These are phyloP conservation scores for Podabrus alpinus DNA, from an alignment of 2,888 invertebrate genomes.

Conservation along the genomic window DNA sequence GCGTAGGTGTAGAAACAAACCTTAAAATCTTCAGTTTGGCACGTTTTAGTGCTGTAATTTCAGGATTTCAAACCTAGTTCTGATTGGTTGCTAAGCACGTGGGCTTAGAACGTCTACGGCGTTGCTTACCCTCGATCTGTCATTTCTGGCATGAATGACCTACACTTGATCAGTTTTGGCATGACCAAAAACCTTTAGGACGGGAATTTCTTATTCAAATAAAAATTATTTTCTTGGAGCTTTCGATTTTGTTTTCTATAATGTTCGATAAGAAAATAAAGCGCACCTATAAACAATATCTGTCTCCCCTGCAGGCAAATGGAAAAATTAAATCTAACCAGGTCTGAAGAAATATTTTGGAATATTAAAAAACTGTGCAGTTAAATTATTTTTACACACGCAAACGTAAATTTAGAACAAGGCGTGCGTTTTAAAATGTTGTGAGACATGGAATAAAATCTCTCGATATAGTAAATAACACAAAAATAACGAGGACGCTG, in stretches of 20 bases:
- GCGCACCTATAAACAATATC: neutral
- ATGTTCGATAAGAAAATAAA: neutral
- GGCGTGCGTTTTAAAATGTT: neutral
- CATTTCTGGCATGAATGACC: no score
- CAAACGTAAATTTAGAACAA: slow-evolving; percentile 6
- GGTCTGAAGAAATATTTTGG: neutral
- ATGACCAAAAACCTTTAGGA: no score
- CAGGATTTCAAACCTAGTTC: no score
- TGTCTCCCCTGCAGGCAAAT: neutral
- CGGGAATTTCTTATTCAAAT: neutral
- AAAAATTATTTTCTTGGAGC: neutral
- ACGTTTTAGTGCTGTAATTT: no score
- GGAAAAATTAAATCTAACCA: neutral
- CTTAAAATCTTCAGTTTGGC: no score
- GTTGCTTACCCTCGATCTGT: no score
- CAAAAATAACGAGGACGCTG: slow-evolving; percentile 8
- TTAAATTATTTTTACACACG: slow-evolving; percentile 14
- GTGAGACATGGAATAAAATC: neutral
- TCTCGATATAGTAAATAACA: slow-evolving; percentile 3
- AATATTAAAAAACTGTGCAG: slow-evolving; percentile 7
- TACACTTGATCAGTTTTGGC: no score
- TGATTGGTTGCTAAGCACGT: no score
- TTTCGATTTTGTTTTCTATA: neutral
- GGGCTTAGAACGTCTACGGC: no score
- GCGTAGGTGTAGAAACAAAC: no score